Evolutionary conservation across 2,113 vertebrate species (phyloP).

Genomic region (Hippocampus guttulatus): DNA sequence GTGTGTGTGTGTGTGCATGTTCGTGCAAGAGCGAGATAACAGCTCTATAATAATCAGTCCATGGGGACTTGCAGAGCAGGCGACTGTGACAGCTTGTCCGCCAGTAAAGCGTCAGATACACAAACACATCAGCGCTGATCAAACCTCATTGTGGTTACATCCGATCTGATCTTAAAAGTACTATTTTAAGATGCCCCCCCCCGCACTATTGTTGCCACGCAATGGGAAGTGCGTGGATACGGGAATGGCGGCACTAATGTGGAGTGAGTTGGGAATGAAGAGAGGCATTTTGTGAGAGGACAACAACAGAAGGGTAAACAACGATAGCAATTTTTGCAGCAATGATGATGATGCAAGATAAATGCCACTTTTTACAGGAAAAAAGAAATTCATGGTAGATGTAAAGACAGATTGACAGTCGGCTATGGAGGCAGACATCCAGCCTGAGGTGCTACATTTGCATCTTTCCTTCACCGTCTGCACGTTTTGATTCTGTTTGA

Average conservation of each 20-base stretch:
- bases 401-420: slow-evolving; percentile 27
- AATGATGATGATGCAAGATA: slow-evolving; percentile 17
- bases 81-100: slow-evolving; percentile 60
- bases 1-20: slow-evolving; percentile 13
- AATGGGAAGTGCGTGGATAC: slow-evolving; percentile 5
- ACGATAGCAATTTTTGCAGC: slow-evolving; percentile 17
- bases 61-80: slow-evolving; percentile 49
- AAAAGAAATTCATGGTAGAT: slow-evolving; percentile 17
- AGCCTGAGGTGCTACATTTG: slow-evolving; percentile 49
- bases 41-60: slow-evolving; percentile 63
- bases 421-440: slow-evolving; percentile 21
- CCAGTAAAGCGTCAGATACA: slow-evolving; percentile 53
- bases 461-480: slow-evolving; percentile 40
- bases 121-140: slow-evolving; percentile 42
- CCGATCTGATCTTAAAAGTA: slow-evolving; percentile 35
- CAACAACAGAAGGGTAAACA: slow-evolving; percentile 23
- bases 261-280: slow-evolving; percentile 12
- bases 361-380: slow-evolving; percentile 18
- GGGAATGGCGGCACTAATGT: slow-evolving; percentile 11
- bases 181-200: slow-evolving; percentile 30
- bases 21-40: slow-evolving; percentile 40
- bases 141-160: slow-evolving; percentile 36
- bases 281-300: slow-evolving; percentile 29
- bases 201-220: slow-evolving; percentile 13
- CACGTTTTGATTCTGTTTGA: slow-evolving; percentile 61